Conservation (phyloP, 2,797 vertebrate genomes). For the Pampus argenteus region DNA sequence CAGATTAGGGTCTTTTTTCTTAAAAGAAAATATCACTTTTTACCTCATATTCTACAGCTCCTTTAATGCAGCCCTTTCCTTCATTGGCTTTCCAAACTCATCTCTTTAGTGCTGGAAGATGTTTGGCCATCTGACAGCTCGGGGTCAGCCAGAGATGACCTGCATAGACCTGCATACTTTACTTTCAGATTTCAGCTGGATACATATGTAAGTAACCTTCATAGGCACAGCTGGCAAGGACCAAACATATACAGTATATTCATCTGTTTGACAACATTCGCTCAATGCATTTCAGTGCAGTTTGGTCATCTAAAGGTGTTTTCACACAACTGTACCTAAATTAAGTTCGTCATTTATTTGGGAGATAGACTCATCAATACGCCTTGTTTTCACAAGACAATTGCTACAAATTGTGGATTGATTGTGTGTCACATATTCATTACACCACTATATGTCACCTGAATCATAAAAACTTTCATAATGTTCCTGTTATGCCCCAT, state of each 20-base stretch:
- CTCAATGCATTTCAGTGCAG: background rate
- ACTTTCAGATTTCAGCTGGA: conserved; percentile 26
- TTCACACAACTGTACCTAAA: background rate
- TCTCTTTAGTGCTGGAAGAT: conserved; percentile 4
- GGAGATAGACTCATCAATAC: too few relatives aligned
- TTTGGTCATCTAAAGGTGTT: background rate
- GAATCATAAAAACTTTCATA: too few relatives aligned
- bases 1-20: conserved; percentile 44
- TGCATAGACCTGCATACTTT: background rate
- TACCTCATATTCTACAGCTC: conserved; percentile 21
- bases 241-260: conserved; percentile 4
- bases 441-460: conserved; percentile 8
- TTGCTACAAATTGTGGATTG: background rate
- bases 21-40: conserved; percentile 18
- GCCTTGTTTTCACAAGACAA: conserved; percentile 4
- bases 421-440: background rate
- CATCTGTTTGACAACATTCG: conserved; percentile 12
- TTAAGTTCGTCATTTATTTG: background rate
- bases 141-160: conserved; percentile 42
- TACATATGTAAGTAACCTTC: conserved; percentile 26
- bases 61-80: conserved; percentile 21
- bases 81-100: conserved; percentile 34
- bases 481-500: too few relatives aligned
- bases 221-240: conserved; percentile 1
- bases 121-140: conserved; percentile 21